Percentiles rank a stretch among this genome's conserved stretches.
These are phyloP conservation scores for Eurois occulta DNA, from an alignment of 2,888 invertebrate genomes.

Conservation along the genomic window DNA sequence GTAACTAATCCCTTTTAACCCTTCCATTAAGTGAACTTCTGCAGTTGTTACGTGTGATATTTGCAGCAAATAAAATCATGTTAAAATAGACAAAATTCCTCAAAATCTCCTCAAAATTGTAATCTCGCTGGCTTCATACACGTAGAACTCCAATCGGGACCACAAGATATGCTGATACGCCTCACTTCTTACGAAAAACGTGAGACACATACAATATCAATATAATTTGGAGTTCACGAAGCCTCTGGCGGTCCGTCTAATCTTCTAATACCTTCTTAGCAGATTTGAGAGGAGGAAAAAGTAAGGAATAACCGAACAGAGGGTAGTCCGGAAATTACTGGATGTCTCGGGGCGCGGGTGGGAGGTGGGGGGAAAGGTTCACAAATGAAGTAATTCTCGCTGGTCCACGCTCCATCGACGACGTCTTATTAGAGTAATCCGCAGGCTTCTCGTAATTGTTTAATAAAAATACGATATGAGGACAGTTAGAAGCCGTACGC, in stretches of 20 bases:
- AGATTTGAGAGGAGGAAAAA: slow-evolving; percentile 65
- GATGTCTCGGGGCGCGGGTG: slow-evolving; percentile 47
- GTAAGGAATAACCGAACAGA: slow-evolving; percentile 65
- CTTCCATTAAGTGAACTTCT: background rate
- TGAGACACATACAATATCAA: slow-evolving; percentile 67
- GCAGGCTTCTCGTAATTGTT: slow-evolving; percentile 57
- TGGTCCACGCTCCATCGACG: slow-evolving; percentile 63
- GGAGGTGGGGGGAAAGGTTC: slow-evolving; percentile 38
- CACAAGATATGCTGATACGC: slow-evolving; percentile 52
- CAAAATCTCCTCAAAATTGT: slow-evolving; percentile 12
- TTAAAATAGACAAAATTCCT: background rate
- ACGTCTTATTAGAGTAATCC: slow-evolving; percentile 66
- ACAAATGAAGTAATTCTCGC: slow-evolving; percentile 69
- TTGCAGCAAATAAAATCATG: background rate
- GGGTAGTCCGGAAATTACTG: slow-evolving; percentile 69
- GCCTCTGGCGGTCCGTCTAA: slow-evolving; percentile 63
- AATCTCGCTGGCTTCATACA: slow-evolving; percentile 23
- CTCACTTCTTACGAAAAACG: slow-evolving; percentile 55
- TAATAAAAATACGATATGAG: slow-evolving; percentile 59
- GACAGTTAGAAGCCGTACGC: slow-evolving; percentile 23
- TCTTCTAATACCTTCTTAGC: slow-evolving; percentile 68
- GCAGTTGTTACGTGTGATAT: no score
- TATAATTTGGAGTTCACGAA: slow-evolving; percentile 64
- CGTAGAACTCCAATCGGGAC: slow-evolving; percentile 48
- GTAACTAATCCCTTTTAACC: background rate